Conservation (phyloP, 2,113 vertebrate species). For the Paradisaea rubra region DNA sequence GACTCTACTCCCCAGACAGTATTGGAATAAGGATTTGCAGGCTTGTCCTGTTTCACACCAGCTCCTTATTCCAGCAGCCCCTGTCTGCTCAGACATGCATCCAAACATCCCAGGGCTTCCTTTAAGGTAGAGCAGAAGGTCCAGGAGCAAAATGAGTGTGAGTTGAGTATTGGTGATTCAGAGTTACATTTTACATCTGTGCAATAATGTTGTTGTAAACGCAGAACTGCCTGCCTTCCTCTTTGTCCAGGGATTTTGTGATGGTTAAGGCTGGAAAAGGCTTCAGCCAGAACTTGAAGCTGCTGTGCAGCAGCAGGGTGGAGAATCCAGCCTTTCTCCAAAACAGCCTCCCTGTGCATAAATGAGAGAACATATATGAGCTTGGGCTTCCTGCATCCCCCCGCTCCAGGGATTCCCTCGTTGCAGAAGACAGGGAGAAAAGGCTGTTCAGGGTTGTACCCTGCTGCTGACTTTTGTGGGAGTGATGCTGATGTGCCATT, state of each 20-base stretch:
- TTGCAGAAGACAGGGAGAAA: neutral
- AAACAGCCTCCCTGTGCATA: neutral
- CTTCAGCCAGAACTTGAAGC: neutral
- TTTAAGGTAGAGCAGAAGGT: neutral
- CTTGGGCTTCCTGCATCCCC: neutral
- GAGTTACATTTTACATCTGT: neutral
- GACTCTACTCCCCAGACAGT: neutral
- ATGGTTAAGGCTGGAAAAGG: rapidly evolving
- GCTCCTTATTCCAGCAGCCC: neutral
- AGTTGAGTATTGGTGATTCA: neutral
- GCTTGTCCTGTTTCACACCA: neutral
- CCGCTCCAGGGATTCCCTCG: rapidly evolving
- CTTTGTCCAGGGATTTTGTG: neutral
- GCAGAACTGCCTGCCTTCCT: neutral
- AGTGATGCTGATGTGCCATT: neutral
- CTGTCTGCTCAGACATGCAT: neutral
- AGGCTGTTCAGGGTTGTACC: neutral
- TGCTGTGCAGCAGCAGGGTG: neutral
- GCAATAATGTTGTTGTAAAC: neutral
- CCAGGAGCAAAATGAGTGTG: neutral
- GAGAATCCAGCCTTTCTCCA: neutral
- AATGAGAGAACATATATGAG: neutral
- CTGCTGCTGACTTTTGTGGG: neutral
- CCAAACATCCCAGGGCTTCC: neutral
- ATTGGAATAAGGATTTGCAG: neutral